Conservation (phyloP, 92 coral and sea anemone species). For the Umimayanthus chanpuru region DNA sequence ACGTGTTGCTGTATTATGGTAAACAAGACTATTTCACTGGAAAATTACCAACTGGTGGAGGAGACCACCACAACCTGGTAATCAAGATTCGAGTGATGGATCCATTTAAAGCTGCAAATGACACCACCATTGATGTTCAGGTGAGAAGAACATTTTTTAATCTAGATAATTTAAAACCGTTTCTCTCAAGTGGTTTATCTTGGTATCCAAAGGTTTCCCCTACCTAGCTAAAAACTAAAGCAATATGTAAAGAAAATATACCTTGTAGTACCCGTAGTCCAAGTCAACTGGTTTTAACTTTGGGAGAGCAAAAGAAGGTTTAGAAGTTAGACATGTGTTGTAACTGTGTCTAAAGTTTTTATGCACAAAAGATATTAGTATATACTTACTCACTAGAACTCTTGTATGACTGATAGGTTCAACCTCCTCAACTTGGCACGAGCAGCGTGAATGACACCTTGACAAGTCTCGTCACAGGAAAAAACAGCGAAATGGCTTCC, state of each 20-base stretch:
- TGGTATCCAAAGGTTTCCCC: too few species aligned
- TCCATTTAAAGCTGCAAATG: constrained; percentile 53
- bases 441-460: constrained; percentile 2
- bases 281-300: too few species aligned
- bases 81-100: constrained; percentile 62
- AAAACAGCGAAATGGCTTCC: constrained; percentile 34
- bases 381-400: not conserved
- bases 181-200: too few species aligned
- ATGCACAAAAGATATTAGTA: too few species aligned
- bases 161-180: not conserved
- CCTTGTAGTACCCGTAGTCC: too few species aligned
- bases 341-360: too few species aligned
- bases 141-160: constrained; percentile 14
- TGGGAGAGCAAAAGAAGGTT: too few species aligned
- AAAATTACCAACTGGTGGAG: constrained; percentile 62
- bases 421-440: constrained; percentile 1
- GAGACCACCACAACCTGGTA: constrained; percentile 29
- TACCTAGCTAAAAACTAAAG: too few species aligned
- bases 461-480: constrained; percentile 22
- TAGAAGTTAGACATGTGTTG: too few species aligned
- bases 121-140: constrained; percentile 57
- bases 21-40: constrained; percentile 4
- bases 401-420: constrained; percentile 4
- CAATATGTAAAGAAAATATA: too few species aligned
- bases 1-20: constrained; percentile 55